phyloP scores from a whole-genome alignment of 2,888 invertebrate genomes.

The Dastarcus helophoroides region DNA sequence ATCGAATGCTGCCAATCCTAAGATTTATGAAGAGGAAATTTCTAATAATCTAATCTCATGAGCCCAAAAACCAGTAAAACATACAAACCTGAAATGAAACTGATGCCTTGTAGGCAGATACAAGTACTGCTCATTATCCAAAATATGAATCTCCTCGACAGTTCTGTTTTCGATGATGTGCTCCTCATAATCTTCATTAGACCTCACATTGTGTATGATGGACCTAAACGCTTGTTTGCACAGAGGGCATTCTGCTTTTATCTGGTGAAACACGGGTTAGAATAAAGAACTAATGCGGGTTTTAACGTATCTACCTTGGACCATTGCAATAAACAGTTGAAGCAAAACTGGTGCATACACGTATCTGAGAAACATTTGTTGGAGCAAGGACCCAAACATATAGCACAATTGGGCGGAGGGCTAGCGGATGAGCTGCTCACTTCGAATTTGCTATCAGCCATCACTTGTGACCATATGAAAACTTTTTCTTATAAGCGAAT shows the following conservation, averaged over 20 bases:
- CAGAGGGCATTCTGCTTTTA: conserved; percentile 86
- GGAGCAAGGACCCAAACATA: conserved; percentile 75
- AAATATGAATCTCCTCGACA: conserved; percentile 22
- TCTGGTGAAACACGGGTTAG: conserved; percentile 42
- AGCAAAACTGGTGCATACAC: conserved; percentile 91
- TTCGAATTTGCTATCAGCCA: conserved; percentile 25
- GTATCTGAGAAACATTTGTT: conserved; percentile 88
- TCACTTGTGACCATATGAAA: too few relatives aligned
- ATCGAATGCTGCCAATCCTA: too few relatives aligned
- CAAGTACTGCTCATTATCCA: conserved; percentile 24
- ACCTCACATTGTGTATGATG: conserved; percentile 85
- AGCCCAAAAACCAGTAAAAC: conserved; percentile 1
- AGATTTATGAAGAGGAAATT: too few relatives aligned
- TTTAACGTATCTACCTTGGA: conserved; percentile 53
- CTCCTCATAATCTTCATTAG: conserved; percentile 79
- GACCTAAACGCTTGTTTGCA: conserved; percentile 87
- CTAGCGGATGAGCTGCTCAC: conserved; percentile 25
- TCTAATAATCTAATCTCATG: too few relatives aligned
- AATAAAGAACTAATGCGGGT: conserved; percentile 2
- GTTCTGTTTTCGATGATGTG: conserved; percentile 43
- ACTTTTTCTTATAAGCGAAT: too few relatives aligned
- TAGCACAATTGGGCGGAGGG: conserved; percentile 83
- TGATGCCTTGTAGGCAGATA: conserved; percentile 28
- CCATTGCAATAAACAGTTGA: conserved; percentile 86
- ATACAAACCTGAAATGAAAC: conserved; percentile 34